phyloP scores from a whole-genome alignment of 2,113 vertebrate genomes.

The Cervus canadensis region DNA sequence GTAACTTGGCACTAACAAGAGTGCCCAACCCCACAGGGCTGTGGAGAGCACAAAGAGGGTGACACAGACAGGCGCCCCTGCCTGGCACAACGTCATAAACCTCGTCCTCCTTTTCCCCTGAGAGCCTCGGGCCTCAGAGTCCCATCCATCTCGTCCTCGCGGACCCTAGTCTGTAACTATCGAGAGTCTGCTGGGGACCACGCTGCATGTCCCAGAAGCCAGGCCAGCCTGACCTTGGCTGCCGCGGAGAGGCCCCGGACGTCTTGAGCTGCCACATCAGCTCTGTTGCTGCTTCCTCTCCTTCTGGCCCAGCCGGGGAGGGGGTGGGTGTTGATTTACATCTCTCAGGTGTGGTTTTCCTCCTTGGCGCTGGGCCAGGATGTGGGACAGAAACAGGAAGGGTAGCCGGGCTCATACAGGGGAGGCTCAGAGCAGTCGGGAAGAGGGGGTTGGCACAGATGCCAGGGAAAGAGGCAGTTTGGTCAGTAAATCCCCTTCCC shows the following conservation, averaged over 20 bases:
- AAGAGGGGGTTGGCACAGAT: too few species aligned
- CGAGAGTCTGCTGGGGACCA: background rate
- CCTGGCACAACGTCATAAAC: background rate
- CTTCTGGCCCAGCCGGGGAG: background rate
- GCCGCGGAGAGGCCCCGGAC: background rate
- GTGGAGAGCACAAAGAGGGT: background rate
- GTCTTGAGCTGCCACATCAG: background rate
- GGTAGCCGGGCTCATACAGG: accelerated
- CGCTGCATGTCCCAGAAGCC: accelerated
- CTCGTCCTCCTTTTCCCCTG: background rate
- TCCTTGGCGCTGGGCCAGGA: background rate
- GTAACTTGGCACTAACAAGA: background rate
- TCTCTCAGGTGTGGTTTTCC: background rate
- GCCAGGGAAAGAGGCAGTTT: background rate
- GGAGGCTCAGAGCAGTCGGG: background rate
- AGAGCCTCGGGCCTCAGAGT: background rate
- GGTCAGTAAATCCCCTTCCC: background rate
- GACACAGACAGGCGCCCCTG: background rate
- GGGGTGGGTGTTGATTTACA: background rate
- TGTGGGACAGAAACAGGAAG: background rate
- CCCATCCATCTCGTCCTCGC: background rate
- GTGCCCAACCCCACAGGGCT: background rate
- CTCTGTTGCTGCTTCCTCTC: background rate
- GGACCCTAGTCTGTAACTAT: background rate
- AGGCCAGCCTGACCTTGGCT: background rate